Evolutionary conservation across 2,113 vertebrate species (phyloP).

Genomic region (zebrafish (Danio rerio)): GRCz12tu NC_133183.1:13891501-13892000

Average conservation of each 20-base stretch:
- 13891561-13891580: conserved; percentile 25
- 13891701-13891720: neutral
- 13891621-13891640: conserved; percentile 1
- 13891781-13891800: conserved; percentile 29
- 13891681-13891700: neutral
- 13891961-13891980: neutral
- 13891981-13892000: neutral
- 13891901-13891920: neutral
- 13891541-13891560: conserved; percentile 2
- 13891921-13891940: neutral
- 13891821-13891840: conserved; percentile 56
- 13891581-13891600: conserved; percentile 28
- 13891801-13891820: conserved; percentile 41
- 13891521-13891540: conserved; percentile 9
- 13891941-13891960: neutral
- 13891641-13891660: neutral
- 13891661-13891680: conserved; percentile 19
- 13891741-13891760: conserved; percentile 31
- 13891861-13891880: conserved; percentile 48
- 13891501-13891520: conserved; percentile 25
- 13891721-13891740: conserved; percentile 14
- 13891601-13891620: conserved; percentile 1
- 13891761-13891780: conserved; percentile 45
- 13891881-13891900: conserved; percentile 9
- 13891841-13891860: conserved; percentile 20